Conservation (phyloP, 2,113 vertebrate species). For the Chauna torquata region DNA sequence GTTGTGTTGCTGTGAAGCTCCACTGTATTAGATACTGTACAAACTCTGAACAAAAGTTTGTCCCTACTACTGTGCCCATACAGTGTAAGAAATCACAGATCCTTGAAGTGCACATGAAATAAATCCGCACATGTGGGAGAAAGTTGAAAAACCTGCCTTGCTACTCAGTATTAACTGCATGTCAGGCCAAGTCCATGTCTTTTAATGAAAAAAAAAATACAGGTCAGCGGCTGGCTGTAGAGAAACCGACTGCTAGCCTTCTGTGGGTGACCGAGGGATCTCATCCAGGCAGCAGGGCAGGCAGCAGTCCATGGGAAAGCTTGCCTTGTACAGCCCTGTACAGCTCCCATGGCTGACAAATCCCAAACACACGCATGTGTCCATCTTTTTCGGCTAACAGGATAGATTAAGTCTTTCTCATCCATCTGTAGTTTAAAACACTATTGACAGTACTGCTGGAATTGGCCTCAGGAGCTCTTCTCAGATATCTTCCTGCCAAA, state of each 20-base stretch:
- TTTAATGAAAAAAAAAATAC: background rate
- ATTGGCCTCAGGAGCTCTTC: background rate
- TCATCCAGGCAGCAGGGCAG: background rate
- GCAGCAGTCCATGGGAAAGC: background rate
- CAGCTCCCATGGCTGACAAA: background rate
- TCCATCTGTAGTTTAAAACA: background rate
- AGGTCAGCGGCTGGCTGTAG: background rate
- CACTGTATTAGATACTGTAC: background rate
- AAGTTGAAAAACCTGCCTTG: background rate
- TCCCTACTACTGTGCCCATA: background rate
- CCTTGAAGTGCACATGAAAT: background rate
- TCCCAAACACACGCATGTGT: background rate
- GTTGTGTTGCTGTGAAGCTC: background rate
- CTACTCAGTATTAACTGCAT: background rate
- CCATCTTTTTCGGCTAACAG: background rate
- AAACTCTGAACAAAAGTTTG: background rate
- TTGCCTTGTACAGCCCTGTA: background rate
- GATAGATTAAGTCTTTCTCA: background rate
- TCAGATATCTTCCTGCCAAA: background rate
- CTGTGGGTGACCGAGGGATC: background rate
- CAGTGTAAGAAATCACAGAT: background rate
- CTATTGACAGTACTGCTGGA: background rate
- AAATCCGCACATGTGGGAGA: background rate
- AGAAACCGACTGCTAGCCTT: background rate
- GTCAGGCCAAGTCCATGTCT: background rate